Evolutionary conservation across 2,888 invertebrate genomes (phyloP).

Genomic region (Euzophera pinguis): DNA sequence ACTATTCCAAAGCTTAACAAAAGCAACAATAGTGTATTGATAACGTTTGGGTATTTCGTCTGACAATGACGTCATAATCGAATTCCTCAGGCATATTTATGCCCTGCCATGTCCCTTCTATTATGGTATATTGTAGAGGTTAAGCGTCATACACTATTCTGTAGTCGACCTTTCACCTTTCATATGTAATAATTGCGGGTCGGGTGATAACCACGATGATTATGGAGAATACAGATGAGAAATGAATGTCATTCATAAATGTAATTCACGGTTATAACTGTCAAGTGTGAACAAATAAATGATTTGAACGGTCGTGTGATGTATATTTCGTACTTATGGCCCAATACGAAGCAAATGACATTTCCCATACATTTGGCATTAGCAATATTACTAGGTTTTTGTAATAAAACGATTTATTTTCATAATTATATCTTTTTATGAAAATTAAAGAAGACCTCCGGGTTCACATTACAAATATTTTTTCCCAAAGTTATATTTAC

Average conservation of each 20-base stretch:
- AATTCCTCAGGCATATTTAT: slow-evolving; percentile 11
- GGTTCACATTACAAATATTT: too few relatives aligned
- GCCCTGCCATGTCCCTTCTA: not conserved
- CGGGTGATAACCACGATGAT: not conserved
- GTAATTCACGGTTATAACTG: not conserved
- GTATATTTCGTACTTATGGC: too few relatives aligned
- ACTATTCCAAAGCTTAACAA: slow-evolving; percentile 1
- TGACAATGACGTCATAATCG: slow-evolving; percentile 7
- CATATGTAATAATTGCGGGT: not conserved
- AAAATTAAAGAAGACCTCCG: too few relatives aligned
- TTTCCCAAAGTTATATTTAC: too few relatives aligned
- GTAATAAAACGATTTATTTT: too few relatives aligned
- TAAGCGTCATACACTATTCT: slow-evolving; percentile 9
- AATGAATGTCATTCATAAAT: not conserved
- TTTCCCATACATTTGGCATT: too few relatives aligned
- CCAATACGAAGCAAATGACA: too few relatives aligned
- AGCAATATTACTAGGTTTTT: too few relatives aligned
- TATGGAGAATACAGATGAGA: not conserved
- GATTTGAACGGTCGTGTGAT: too few relatives aligned
- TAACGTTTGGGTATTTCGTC: not conserved
- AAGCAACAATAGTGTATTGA: slow-evolving; percentile 10
- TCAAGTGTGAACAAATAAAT: not conserved
- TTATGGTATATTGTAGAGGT: slow-evolving; percentile 11
- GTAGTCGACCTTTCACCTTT: slow-evolving; percentile 11
- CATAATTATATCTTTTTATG: too few relatives aligned